Evolutionary conservation across 2,113 vertebrate species (phyloP).

Genomic region (Indri indri): DNA sequence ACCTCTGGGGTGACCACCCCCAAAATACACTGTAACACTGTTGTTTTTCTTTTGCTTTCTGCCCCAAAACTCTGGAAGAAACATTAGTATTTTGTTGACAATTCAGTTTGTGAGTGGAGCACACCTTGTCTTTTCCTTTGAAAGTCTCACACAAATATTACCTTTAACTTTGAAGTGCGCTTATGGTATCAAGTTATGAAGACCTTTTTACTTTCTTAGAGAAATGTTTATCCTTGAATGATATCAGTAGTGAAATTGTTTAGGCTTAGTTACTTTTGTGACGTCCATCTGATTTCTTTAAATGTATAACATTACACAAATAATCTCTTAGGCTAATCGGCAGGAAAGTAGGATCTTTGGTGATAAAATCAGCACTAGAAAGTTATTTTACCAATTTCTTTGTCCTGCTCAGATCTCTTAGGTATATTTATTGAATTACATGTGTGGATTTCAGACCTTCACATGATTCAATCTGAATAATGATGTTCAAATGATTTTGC

Average conservation of each 20-base stretch:
- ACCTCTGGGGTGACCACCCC: not conserved
- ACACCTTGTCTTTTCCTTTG: not conserved
- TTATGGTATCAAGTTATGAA: not conserved
- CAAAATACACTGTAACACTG: not conserved
- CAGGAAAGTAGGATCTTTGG: not conserved
- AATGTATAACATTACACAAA: not conserved
- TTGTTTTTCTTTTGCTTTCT: not conserved
- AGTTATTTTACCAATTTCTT: not conserved
- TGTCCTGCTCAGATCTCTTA: not conserved
- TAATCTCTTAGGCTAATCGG: not conserved
- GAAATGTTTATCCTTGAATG: not conserved
- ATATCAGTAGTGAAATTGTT: not conserved
- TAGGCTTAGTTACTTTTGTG: not conserved
- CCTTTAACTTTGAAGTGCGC: not conserved
- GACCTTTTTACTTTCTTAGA: not conserved
- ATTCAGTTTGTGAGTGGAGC: not conserved
- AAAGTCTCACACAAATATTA: not conserved
- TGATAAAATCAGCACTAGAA: not conserved
- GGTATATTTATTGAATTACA: constrained; percentile 27
- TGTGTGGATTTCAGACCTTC: not conserved
- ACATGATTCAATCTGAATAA: not conserved
- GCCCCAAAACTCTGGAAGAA: not conserved
- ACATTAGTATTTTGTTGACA: not conserved
- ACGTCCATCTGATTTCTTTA: not conserved
- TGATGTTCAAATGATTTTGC: constrained; percentile 31